Conservation (phyloP, 1,140 invertebrate species). For the Drosophila pectinifera region DNA sequence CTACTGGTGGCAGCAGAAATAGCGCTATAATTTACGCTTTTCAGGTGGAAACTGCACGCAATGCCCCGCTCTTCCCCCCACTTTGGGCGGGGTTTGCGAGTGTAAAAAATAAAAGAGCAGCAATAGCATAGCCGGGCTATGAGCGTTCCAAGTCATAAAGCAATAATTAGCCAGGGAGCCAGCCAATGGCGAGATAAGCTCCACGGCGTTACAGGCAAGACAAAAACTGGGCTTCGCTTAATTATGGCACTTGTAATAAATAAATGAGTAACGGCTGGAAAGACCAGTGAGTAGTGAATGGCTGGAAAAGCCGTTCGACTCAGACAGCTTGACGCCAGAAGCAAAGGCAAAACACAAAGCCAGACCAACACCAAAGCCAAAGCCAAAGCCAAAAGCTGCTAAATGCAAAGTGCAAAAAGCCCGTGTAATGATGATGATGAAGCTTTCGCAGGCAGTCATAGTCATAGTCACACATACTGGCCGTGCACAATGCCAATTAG, state of each 20-base stretch:
- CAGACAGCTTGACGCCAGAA: slow-evolving; percentile 80
- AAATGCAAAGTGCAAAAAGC: slow-evolving; percentile 45
- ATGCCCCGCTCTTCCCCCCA: slow-evolving; percentile 1
- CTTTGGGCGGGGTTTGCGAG: slow-evolving; percentile 35
- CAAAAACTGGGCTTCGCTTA: slow-evolving; percentile 41
- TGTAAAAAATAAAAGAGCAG: slow-evolving; percentile 1
- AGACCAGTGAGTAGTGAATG: slow-evolving; percentile 55
- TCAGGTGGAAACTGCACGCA: slow-evolving; percentile 63
- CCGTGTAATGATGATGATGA: slow-evolving; percentile 79
- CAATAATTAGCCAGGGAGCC: slow-evolving; percentile 46
- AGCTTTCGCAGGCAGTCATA: slow-evolving; percentile 50
- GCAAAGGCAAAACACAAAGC: slow-evolving; percentile 37
- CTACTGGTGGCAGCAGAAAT: too few relatives aligned
- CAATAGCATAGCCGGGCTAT: neutral
- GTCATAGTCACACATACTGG: neutral
- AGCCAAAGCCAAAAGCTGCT: slow-evolving; percentile 13
- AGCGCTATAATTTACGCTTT: slow-evolving; percentile 57
- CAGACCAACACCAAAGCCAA: slow-evolving; percentile 3
- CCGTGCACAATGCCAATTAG: slow-evolving; percentile 72
- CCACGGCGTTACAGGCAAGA: slow-evolving; percentile 20
- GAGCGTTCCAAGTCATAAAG: slow-evolving; percentile 50
- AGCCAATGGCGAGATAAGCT: slow-evolving; percentile 29
- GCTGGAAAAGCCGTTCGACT: slow-evolving; percentile 72
- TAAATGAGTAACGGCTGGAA: slow-evolving; percentile 25
- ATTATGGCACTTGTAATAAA: slow-evolving; percentile 47